Percentiles rank a stretch among this genome's conserved stretches.
These are phyloP conservation scores for Tragelaphus imberbis DNA, from an alignment of 2,113 vertebrate genomes.

Conservation along the genomic window DNA sequence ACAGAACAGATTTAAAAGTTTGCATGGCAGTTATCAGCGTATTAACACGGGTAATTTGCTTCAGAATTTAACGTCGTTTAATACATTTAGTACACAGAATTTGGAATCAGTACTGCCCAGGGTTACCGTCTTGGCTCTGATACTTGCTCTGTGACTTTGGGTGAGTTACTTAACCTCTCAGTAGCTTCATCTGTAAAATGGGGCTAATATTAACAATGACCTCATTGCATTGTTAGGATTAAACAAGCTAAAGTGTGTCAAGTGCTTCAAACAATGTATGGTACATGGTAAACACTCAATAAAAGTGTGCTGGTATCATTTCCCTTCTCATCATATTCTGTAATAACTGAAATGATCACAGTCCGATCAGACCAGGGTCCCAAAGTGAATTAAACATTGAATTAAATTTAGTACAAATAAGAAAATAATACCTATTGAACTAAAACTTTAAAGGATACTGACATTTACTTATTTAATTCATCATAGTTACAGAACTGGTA, in stretches of 20 bases:
- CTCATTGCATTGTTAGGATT: not conserved
- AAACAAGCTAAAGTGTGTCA: not conserved
- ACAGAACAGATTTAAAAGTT: slow-evolving; percentile 18
- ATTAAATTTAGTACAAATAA: slow-evolving; percentile 11
- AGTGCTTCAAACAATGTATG: not conserved
- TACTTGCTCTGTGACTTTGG: not conserved
- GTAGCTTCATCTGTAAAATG: not conserved
- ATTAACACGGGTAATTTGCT: slow-evolving; percentile 28
- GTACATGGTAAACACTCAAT: not conserved
- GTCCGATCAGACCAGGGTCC: not conserved
- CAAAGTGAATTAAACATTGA: not conserved
- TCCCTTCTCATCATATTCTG: not conserved
- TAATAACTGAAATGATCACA: not conserved
- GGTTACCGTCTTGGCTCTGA: not conserved
- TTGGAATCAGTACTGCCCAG: not conserved
- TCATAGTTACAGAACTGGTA: not conserved
- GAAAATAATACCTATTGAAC: not conserved
- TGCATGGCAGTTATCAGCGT: slow-evolving; percentile 33
- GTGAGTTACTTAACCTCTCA: not conserved
- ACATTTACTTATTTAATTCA: not conserved
- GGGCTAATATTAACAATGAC: not conserved
- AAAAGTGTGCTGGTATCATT: not conserved
- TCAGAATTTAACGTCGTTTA: not conserved
- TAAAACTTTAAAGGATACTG: not conserved
- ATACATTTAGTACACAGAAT: not conserved